Base-by-base conservation (phyloP, 2,888 invertebrate species). In the Pedicia rivosa region DNA sequence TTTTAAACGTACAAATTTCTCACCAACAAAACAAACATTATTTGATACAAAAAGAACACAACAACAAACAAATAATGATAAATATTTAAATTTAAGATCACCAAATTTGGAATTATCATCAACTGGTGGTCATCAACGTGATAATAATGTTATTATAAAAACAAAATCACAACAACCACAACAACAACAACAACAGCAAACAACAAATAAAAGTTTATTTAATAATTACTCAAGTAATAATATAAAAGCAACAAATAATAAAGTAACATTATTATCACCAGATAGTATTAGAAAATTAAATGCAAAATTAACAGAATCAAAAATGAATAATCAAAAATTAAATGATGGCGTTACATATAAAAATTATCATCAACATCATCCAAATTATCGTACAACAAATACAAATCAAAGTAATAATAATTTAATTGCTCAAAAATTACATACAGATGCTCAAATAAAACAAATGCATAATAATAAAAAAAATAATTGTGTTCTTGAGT, bases 211-310 rank as follows among this genome's bases (percentile, higher is more conserved):
- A 9, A 13, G 12, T 6, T 25, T 26, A 14, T 16, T 26, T n/a
- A 37, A 35, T 17, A 27, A 24, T 15, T 30, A 40, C n/a, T 40
- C 33, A 20, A 25, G 28, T 27, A 37, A 32, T 30, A 10, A 43
- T 31, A 12, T 42, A 34, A 29, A 46, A 34, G 30, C 43, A 37
- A 47, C 43, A 38, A 48, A 51, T 38, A 54, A 49, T 27, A 53
- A 56, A 33, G 46, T 59, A 10, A 50, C 46, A 31, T 54, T 59
- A 35, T 46, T 59, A 37, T 57, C 59, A 41, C 61, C 59, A 5
- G 61, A 61, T 45, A 57, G 52, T 43, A 50, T 59, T 22, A 56
- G 56, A 45, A 52, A 55, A 5, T 42, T 60, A 16, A 56, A 54
- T 35, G 55, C 56, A 2, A 54, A 52, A 12, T 43, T 59, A 17